phyloP scores from a whole-genome alignment of 2,797 vertebrate genomes.

The Anguilla anguilla region DNA sequence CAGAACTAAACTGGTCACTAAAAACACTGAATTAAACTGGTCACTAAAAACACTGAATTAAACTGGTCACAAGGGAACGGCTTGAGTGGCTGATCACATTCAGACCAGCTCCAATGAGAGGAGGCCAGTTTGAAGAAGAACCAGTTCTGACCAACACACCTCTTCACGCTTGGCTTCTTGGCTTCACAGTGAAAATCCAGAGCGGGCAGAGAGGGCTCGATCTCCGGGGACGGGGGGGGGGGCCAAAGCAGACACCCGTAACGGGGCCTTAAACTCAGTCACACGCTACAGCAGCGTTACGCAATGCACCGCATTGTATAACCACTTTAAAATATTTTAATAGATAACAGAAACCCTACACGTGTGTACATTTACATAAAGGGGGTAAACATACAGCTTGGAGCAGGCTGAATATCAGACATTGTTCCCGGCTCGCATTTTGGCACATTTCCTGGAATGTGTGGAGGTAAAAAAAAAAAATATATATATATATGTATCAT shows the following conservation, averaged over 20 bases:
- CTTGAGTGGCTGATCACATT: neutral
- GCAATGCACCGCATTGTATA: neutral
- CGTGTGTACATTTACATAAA: neutral
- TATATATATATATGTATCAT: no score
- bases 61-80: neutral
- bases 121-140: neutral
- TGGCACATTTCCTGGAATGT: neutral
- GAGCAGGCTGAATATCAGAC: neutral
- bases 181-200: neutral
- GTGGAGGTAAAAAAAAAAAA: neutral
- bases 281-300: neutral
- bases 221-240: neutral
- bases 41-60: no score
- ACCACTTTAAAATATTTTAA: neutral
- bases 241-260: neutral
- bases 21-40: no score
- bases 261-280: neutral
- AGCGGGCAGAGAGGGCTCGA: neutral
- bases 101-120: neutral
- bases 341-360: neutral
- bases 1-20: no score
- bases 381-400: neutral
- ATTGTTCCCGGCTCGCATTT: neutral
- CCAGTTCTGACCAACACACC: neutral
- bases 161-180: neutral